Base-by-base conservation (phyloP, 2,113 vertebrate genomes). In the Egretta garzetta region DNA sequence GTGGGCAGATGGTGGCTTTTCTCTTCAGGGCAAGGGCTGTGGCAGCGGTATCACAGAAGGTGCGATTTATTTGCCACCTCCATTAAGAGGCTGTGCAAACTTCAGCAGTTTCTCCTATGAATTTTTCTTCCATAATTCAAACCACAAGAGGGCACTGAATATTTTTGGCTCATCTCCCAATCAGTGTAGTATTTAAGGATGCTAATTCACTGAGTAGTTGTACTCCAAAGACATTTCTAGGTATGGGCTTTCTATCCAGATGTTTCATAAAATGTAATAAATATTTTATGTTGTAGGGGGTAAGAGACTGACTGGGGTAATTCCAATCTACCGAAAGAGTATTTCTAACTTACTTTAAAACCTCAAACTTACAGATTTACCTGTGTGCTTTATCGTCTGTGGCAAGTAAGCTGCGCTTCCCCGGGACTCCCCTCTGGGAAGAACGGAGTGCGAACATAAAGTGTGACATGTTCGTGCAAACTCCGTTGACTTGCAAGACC, bases 71-170 rank as follows among this genome's bases (percentile, higher is more conserved):
- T 16, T 53, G 28, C 62, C 7, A 3, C 9, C 24, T 64, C 23
- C 17, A 23, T 4, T 75, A 8, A 22, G 26, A 81, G 43, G n/a
- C 39, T 41, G 8, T 32, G 47, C 24, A 50, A 50, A 81, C 23
- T 24, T 26, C 5, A 52, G 17, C 15, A 28, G 43, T 75, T 89
- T 59, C 5, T 52, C 23, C 17, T 26, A 12, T 0, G 1, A 33
- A 19, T 39, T 27, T 66, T 56, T 60, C 14, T 60, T 93, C 84
- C 20, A 8, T 45, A 21, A 50, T 20, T 50, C 30, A 59, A 80
- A 58, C 95, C 97, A 95, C 91, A 93, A 96, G 96, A 91, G 94
- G 96, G 97, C 94, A 73, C 76, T 82, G 77, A 85, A 3, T 87
- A 85, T 93, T 94, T 80, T 56, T 72, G 86, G 17, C 35, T 75